These are phyloP conservation scores for Cheilosia scutellata DNA, from an alignment of 2,888 invertebrate species.

Conservation along the genomic window DNA sequence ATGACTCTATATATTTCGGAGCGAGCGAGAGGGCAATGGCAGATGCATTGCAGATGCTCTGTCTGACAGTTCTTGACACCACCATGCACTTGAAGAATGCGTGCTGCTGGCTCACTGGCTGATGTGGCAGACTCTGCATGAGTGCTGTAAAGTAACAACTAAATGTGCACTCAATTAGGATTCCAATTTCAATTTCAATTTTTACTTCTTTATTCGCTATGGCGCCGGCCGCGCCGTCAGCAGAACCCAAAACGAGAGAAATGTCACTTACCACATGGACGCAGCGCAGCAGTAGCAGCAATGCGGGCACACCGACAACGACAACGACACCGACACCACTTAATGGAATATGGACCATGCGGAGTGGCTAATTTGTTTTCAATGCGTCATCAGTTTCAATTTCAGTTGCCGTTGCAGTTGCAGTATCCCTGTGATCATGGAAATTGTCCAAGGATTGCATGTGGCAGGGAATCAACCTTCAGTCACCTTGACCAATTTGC, in stretches of 20 bases:
- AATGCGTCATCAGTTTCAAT: slow-evolving; percentile 40
- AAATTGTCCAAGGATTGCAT: too few relatives aligned
- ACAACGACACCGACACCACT: too few relatives aligned
- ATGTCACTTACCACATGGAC: slow-evolving; percentile 58
- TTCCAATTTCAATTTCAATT: slow-evolving; percentile 16
- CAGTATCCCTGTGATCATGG: neutral
- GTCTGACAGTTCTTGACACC: slow-evolving; percentile 70
- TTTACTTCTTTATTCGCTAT: slow-evolving; percentile 32
- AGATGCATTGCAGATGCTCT: slow-evolving; percentile 69
- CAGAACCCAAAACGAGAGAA: neutral
- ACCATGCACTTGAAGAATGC: slow-evolving; percentile 69
- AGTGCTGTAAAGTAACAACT: slow-evolving; percentile 24
- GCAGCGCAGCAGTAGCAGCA: neutral
- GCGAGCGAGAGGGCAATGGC: slow-evolving; percentile 14
- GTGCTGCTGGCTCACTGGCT: slow-evolving; percentile 10
- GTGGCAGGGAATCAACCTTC: too few relatives aligned
- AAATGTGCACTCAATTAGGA: slow-evolving; percentile 71
- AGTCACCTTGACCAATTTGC: too few relatives aligned
- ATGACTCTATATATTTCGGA: neutral
- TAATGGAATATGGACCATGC: neutral
- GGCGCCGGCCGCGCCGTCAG: slow-evolving; percentile 63
- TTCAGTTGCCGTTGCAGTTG: neutral
- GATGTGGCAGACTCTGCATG: slow-evolving; percentile 28
- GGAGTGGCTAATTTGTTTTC: slow-evolving; percentile 30
- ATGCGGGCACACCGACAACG: neutral